Evolutionary conservation across 2,113 vertebrate species (phyloP).

Genomic region (Emydocephalus ijimae): DNA sequence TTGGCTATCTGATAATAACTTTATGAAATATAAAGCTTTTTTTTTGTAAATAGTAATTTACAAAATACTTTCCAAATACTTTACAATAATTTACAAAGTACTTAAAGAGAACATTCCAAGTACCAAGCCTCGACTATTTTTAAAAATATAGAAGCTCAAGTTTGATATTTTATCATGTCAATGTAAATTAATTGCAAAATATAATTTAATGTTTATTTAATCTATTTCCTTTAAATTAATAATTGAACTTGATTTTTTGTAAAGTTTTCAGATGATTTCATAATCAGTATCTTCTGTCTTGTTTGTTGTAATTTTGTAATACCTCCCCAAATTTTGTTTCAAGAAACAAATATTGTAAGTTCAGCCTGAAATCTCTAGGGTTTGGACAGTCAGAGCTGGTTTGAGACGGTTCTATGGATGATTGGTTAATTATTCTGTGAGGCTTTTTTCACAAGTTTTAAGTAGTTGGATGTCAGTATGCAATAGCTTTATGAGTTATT

Average conservation of each 20-base stretch:
- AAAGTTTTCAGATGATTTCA: not conserved
- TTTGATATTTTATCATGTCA: conserved; percentile 65
- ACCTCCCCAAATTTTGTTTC: not conserved
- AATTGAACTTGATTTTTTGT: conserved; percentile 17
- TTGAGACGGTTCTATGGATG: not conserved
- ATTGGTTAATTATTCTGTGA: not conserved
- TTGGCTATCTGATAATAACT: conserved; percentile 34
- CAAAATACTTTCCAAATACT: no score
- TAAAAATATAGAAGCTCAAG: conserved; percentile 40
- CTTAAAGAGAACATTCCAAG: conserved; percentile 53
- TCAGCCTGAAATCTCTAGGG: not conserved
- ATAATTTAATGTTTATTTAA: conserved; percentile 69
- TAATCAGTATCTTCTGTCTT: not conserved
- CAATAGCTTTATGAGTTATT: not conserved
- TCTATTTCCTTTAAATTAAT: conserved; percentile 72
- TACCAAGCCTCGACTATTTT: conserved; percentile 64
- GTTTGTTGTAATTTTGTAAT: not conserved
- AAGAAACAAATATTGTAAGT: not conserved
- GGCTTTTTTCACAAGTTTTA: not conserved
- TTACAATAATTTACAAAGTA: no score
- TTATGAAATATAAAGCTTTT: conserved; percentile 53
- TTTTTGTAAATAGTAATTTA: conserved; percentile 44
- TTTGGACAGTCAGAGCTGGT: not conserved
- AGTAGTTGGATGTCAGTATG: no score
- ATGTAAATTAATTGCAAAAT: conserved; percentile 61